Evolutionary conservation across 2,888 invertebrate genomes (phyloP).

Genomic region (Nemotelus pantherinus): DNA sequence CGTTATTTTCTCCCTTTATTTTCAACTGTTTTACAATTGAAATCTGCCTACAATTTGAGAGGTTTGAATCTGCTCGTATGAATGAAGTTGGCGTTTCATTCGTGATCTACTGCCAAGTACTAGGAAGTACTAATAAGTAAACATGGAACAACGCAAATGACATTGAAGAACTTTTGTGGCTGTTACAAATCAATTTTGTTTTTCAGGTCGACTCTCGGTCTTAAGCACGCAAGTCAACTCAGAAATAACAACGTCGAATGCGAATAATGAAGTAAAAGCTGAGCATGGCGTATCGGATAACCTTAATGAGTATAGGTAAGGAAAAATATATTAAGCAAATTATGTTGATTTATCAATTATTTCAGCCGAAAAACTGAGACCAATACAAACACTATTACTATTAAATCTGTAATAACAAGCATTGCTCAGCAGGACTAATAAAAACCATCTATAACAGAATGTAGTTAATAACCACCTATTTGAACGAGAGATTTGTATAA

Average conservation of each 20-base stretch:
- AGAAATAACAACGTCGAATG: constrained; percentile 59
- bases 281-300: constrained; percentile 61
- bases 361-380: constrained; percentile 62
- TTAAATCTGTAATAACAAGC: constrained; percentile 64
- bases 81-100: too few species aligned
- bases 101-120: too few species aligned
- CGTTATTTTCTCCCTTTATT: too few species aligned
- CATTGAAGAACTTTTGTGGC: constrained; percentile 20
- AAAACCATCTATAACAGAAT: too few species aligned
- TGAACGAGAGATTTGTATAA: too few species aligned
- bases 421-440: constrained; percentile 57
- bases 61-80: too few species aligned
- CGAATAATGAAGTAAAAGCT: constrained; percentile 61
- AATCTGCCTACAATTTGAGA: too few species aligned
- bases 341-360: not conserved
- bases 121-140: too few species aligned
- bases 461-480: too few species aligned
- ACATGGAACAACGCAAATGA: not conserved
- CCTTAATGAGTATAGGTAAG: constrained; percentile 59
- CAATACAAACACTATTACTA: constrained; percentile 63
- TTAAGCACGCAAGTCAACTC: constrained; percentile 64
- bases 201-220: constrained; percentile 63
- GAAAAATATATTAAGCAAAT: constrained; percentile 48
- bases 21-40: too few species aligned
- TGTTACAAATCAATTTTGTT: constrained; percentile 17